Conservation (phyloP, 2,888 invertebrate species). For the Augochlorella aurata region DNA sequence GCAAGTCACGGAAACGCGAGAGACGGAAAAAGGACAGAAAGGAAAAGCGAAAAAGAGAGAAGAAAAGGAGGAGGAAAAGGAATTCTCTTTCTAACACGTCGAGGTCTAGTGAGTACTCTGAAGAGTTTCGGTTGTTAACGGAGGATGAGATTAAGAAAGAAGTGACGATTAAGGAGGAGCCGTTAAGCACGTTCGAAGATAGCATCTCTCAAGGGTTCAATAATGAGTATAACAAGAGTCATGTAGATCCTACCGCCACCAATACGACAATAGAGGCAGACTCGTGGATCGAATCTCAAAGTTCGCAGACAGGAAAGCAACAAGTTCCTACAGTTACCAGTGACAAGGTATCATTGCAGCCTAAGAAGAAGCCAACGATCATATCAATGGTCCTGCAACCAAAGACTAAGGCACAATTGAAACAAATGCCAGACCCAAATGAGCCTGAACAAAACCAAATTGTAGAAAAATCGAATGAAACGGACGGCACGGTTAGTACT, state of each 20-base stretch:
- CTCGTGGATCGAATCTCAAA: background rate
- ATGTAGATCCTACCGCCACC: background rate
- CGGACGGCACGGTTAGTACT: background rate
- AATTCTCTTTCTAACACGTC: constrained; percentile 27
- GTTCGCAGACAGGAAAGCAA: background rate
- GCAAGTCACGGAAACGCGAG: constrained; percentile 65
- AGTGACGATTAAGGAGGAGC: constrained; percentile 54
- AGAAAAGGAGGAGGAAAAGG: constrained; percentile 43
- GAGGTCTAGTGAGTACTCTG: background rate
- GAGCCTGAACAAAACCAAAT: constrained; percentile 22
- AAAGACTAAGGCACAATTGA: constrained; percentile 75
- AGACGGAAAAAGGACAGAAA: constrained; percentile 62
- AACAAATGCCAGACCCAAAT: constrained; percentile 69
- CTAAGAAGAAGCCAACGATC: constrained; percentile 10
- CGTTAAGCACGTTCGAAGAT: background rate
- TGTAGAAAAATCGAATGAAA: background rate
- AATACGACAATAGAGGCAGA: background rate
- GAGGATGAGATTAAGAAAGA: constrained; percentile 69
- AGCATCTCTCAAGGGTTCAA: background rate
- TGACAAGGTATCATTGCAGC: constrained; percentile 11
- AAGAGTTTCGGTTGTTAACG: constrained; percentile 63
- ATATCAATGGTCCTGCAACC: constrained; percentile 29
- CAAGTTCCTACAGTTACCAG: background rate
- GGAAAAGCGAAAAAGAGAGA: constrained; percentile 60
- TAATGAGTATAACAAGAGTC: background rate